phyloP scores from a whole-genome alignment of 2,113 vertebrate species.

The Mola mola region DNA sequence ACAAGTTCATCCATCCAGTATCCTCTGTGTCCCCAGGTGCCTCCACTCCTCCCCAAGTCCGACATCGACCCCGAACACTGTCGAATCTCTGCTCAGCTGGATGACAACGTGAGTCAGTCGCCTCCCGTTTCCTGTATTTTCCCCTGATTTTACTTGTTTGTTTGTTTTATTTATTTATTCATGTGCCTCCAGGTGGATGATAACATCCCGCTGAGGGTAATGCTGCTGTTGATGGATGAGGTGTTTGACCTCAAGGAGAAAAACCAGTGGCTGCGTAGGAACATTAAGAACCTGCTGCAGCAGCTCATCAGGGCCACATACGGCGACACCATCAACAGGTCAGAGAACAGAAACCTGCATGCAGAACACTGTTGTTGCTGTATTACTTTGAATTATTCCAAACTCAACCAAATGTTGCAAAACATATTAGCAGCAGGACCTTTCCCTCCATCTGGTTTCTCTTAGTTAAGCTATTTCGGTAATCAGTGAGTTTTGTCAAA shows the following conservation, averaged over 20 bases:
- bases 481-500: too few relatives aligned
- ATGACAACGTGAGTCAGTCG: conserved; percentile 91
- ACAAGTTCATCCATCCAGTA: background rate
- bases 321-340: conserved; percentile 98
- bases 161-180: background rate
- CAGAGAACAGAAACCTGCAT: conserved; percentile 3
- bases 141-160: background rate
- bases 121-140: background rate
- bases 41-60: conserved; percentile 92
- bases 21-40: conserved; percentile 80
- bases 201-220: conserved; percentile 95
- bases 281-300: conserved; percentile 98
- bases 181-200: conserved; percentile 89
- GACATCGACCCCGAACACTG: conserved; percentile 94
- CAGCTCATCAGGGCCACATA: conserved; percentile 98
- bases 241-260: conserved; percentile 98
- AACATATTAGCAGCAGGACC: too few relatives aligned
- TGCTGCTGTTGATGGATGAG: conserved; percentile 99
- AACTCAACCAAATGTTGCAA: too few relatives aligned
- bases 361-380: too few relatives aligned
- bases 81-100: conserved; percentile 95
- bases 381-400: too few relatives aligned
- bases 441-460: too few relatives aligned
- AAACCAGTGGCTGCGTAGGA: conserved; percentile 98
- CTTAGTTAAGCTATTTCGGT: too few relatives aligned